Conservation (phyloP, 2,888 invertebrate genomes). For the Mesochorus sp. region DNA sequence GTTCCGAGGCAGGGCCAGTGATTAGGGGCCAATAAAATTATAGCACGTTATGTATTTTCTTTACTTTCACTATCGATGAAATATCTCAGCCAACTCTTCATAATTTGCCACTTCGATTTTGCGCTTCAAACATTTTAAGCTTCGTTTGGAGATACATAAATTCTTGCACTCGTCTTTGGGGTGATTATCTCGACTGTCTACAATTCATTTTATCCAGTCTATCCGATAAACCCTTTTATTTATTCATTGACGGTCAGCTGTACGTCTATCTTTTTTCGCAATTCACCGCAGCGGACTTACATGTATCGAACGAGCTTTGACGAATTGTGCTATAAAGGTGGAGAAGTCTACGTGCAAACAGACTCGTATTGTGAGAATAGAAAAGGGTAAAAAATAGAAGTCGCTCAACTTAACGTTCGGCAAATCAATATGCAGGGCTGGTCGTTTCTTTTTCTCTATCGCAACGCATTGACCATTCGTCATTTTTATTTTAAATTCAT, state of each 20-base stretch:
- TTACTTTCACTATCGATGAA: neutral
- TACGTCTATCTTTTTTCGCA: neutral
- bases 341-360: neutral
- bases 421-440: slow-evolving; percentile 40
- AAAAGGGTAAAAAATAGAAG: slow-evolving; percentile 42
- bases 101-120: too few species aligned
- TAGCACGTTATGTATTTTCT: neutral
- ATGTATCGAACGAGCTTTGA: slow-evolving; percentile 4
- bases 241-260: neutral
- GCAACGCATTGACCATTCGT: neutral
- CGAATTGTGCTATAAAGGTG: neutral
- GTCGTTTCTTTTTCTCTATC: neutral
- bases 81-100: too few species aligned
- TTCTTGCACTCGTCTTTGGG: too few species aligned
- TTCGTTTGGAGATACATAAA: too few species aligned
- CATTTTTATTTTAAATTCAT: neutral
- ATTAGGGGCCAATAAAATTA: neutral
- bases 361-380: neutral
- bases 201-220: too few species aligned
- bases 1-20: neutral
- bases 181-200: too few species aligned
- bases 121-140: too few species aligned
- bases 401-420: slow-evolving; percentile 18
- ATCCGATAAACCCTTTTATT: slow-evolving; percentile 1
- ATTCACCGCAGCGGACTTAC: neutral